Evolutionary conservation across 2,113 vertebrate species (phyloP).

Genomic region (Phrynocephalus versicolor): DNA sequence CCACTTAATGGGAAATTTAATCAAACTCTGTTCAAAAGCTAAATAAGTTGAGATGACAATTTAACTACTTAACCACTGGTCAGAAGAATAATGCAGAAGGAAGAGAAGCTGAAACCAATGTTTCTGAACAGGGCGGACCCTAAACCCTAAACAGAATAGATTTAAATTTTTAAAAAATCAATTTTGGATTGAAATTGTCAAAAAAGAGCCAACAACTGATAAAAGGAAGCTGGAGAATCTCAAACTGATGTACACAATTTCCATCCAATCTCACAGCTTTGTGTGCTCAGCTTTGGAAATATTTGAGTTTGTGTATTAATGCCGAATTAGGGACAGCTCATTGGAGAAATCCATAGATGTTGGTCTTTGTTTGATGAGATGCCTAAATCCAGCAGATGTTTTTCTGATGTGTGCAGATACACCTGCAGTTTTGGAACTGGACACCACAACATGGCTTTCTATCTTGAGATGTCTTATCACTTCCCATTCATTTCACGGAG

Average conservation of each 20-base stretch:
- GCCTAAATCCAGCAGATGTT: not conserved
- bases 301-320: too few relatives aligned
- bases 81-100: not conserved
- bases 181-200: too few relatives aligned
- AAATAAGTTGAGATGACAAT: conserved; percentile 39
- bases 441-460: not conserved
- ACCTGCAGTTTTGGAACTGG: not conserved
- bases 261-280: too few relatives aligned
- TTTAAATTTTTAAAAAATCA: too few relatives aligned
- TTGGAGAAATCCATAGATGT: not conserved
- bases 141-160: too few relatives aligned
- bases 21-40: conserved; percentile 55
- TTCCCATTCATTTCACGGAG: not conserved
- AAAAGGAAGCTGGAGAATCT: too few relatives aligned
- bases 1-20: conserved; percentile 58
- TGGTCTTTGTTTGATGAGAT: not conserved
- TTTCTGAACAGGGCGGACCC: too few relatives aligned
- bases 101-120: too few relatives aligned
- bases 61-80: conserved; percentile 26
- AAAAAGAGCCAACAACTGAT: too few relatives aligned
- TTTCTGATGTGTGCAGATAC: not conserved
- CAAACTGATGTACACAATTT: not conserved
- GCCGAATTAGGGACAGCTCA: too few relatives aligned
- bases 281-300: too few relatives aligned
- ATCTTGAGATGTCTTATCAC: not conserved